Evolutionary conservation across 1,140 invertebrate species (phyloP), one percentile per base, ranked within the genome.

Genomic region (Maniola jurtina): DNA sequence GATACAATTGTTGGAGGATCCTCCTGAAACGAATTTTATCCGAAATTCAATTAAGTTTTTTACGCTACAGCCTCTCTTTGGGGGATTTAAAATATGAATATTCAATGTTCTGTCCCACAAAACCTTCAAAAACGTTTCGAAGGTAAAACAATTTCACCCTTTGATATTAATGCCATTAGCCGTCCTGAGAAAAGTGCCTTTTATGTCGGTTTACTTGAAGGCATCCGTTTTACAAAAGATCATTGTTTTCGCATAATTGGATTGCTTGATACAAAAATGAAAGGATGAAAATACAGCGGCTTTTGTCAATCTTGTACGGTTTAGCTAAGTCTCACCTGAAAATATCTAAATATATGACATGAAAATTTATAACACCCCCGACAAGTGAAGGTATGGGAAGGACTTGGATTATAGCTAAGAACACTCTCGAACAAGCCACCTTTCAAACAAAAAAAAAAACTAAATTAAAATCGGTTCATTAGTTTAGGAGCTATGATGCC

Each of bases 71-170:
- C 16, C 14, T 52, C 14, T 25, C 48, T 52, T 52, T 52, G 48
- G n/a, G 48, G 16, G 48, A 15, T 52, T 52, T 25, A 52, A 52
- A 52, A 25, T 52, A 52, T 52, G 48, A 52, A 52, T 52, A 52
- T 52, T 52, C 48, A 52, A 52, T 52, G 16, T 52, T 52, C 16
- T 25, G 48, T 52, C 14, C 7, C 48, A 1, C 48, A 7, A 52
- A 52, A 25, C 48, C 16, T 25, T 25, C 48, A 15, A 52, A 52
- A 52, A 52, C 48, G 48, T 52, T 52, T 48, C 15, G 15, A 25
- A 52, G 48, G 48, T 52, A 52, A 52, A 52, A 52, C 16, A 52
- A 52, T 52, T 52, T 52, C 48, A 52, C 15, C 48, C 48, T 52
- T 52, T 52, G 48, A 52, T 52, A 52, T 52, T 52, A 52, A 52